These are phyloP conservation scores for Phataginus tricuspis DNA, from an alignment of 2,797 vertebrate genomes.

Conservation along the genomic window DNA sequence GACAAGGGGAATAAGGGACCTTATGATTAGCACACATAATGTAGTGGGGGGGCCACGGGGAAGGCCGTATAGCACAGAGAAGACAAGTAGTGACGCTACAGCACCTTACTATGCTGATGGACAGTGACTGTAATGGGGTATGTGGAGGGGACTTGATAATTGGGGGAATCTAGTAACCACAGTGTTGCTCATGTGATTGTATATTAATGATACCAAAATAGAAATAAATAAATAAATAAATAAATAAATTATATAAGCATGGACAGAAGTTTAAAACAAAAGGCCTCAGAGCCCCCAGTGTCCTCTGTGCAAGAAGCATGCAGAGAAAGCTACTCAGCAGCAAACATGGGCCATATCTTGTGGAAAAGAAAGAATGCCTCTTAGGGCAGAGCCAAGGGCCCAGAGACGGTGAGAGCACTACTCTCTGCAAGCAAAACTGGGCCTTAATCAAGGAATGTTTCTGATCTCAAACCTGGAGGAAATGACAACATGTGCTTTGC, in stretches of 20 bases:
- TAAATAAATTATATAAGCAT: neutral
- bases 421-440: neutral
- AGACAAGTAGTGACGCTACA: too few relatives aligned
- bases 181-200: too few relatives aligned
- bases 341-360: neutral
- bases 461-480: neutral
- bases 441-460: neutral
- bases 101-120: too few relatives aligned
- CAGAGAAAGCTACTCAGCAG: neutral
- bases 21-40: too few relatives aligned
- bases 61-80: too few relatives aligned
- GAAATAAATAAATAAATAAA: neutral
- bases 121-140: too few relatives aligned
- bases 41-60: too few relatives aligned
- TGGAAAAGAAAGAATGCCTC: neutral
- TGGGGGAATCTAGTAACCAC: too few relatives aligned
- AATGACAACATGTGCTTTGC: neutral
- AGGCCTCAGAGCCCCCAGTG: neutral
- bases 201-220: too few relatives aligned
- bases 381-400: neutral
- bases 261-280: neutral
- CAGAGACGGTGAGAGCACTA: neutral
- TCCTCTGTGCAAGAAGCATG: slow-evolving; percentile 5
- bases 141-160: too few relatives aligned
- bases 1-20: too few relatives aligned